phyloP scores from a whole-genome alignment of 1,140 invertebrate species.

The Delia radicum region DNA sequence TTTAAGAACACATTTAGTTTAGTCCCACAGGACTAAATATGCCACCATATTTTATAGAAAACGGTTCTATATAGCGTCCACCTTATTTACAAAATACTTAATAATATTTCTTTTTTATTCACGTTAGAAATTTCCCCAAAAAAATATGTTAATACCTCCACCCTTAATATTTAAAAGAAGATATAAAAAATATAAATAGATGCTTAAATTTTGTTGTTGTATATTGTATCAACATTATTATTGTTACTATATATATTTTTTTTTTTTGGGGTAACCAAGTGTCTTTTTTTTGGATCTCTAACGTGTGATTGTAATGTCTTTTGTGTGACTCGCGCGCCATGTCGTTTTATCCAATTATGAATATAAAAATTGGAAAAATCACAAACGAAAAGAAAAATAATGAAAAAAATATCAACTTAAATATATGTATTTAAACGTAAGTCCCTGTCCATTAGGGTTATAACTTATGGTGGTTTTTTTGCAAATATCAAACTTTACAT shows the following conservation, averaged over 20 bases:
- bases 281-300: not conserved
- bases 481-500: no score
- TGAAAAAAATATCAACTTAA: not conserved
- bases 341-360: conserved; percentile 18
- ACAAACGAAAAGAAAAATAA: not conserved
- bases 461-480: no score
- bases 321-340: not conserved
- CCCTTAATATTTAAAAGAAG: no score
- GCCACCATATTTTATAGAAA: not conserved
- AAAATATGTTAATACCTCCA: not conserved
- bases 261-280: not conserved
- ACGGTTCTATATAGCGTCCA: not conserved
- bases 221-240: not conserved
- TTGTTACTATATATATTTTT: not conserved
- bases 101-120: not conserved
- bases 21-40: not conserved
- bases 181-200: not conserved
- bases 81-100: not conserved
- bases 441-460: not conserved
- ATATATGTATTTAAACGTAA: not conserved
- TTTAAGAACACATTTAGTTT: conserved; percentile 12
- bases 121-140: not conserved
- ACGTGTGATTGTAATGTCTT: not conserved
- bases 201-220: not conserved
- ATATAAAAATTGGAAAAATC: conserved; percentile 24